Base-by-base conservation (phyloP, 2,797 vertebrate species). In the Pangasius mekongensis region DNA sequence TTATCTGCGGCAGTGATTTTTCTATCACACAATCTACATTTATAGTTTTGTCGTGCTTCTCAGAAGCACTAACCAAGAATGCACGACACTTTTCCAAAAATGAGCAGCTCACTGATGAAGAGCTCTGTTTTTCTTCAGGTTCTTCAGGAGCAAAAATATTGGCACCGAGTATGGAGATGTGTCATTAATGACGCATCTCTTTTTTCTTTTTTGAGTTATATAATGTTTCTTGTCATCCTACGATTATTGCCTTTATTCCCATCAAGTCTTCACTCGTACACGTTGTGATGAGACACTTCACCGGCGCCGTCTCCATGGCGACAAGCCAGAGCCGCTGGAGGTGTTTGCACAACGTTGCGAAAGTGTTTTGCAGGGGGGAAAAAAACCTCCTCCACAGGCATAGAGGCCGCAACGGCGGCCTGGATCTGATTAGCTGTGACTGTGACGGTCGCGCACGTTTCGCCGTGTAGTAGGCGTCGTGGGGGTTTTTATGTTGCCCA, bases 301-400 rank as follows among this genome's bases (percentile, higher is more conserved):
- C 81, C 30, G 1, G 67, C 1, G 43, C 8, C 56, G 86, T 94
- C 88, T 90, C 93, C 92, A 92, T 94, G 94, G 56, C 92, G 85
- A 93, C 93, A 33, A 71, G 77, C 33, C 33, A 0, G 49, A 11
- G 18, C 74, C 22, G 8, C 36, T 3, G 5, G 54, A 74, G 84
- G 71, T 84, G 62, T 84, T 84, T 67, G 62, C 62, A 62, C 43
- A 67, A 20, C 1, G 18, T 54, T 84, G 47, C 0, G 27, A 69
- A 84, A 69, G 39, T 60, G 39, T 83, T 64, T 83, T 81, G 18
- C 36, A 27, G 36, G 58, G 27, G 39, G 36, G 36, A 2, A 2
- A 24, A 56, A 16, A 33, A 20, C 27, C 64, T 54, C 33, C 11
- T 24, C 20, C 0, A 1, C 39, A 8, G 49, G 60, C 24, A 22